A percentile compares a stretch with the other conserved stretches of the same genome.
Conservation (phyloP, 2,888 invertebrate species). For the Dolichopus griseipennis region DNA sequence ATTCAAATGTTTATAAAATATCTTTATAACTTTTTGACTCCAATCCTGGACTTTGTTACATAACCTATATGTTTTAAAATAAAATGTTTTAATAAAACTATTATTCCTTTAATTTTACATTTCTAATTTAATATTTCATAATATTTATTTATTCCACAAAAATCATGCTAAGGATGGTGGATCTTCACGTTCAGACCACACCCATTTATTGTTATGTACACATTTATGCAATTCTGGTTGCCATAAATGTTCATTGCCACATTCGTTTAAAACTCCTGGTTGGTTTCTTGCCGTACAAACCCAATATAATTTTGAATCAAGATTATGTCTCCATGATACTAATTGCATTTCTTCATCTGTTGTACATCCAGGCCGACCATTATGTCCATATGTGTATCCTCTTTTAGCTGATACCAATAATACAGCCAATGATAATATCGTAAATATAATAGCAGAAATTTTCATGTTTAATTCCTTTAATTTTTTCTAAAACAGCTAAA, state of each 20-base stretch:
- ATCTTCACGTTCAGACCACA: slow-evolving; percentile 10
- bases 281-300: slow-evolving; percentile 27
- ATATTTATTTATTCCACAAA: no score
- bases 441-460: no score
- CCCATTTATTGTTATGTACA: slow-evolving; percentile 14
- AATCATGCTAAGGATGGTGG: slow-evolving; percentile 10
- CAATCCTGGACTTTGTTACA: no score
- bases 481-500: no score
- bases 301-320: slow-evolving; percentile 38
- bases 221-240: slow-evolving; percentile 22
- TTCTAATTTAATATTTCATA: no score
- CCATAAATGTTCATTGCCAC: slow-evolving; percentile 29
- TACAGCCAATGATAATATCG: no score
- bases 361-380: slow-evolving; percentile 31
- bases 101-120: no score
- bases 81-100: no score
- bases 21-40: no score
- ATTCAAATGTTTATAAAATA: no score
- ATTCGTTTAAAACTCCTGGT: slow-evolving; percentile 24
- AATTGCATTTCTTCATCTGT: slow-evolving; percentile 25
- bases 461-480: no score
- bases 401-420: not conserved
- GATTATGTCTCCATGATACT: slow-evolving; percentile 32
- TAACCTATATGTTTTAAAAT: no score
- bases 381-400: slow-evolving; percentile 11